Evolutionary conservation across 2,113 vertebrate genomes (phyloP).

Genomic region (Erythrolamprus reginae): DNA sequence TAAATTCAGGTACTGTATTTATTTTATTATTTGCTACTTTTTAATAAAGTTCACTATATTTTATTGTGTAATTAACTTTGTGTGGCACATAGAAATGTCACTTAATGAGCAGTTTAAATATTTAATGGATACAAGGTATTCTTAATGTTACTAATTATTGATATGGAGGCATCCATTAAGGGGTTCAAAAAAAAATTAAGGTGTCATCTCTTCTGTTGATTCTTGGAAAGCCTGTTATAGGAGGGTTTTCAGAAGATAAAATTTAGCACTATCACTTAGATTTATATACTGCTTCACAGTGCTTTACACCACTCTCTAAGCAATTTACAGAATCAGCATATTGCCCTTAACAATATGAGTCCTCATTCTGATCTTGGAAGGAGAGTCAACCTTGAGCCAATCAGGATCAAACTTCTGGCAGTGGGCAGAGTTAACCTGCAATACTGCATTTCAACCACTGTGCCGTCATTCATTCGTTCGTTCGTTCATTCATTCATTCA

Average conservation of each 20-base stretch:
- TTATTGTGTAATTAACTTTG: not conserved
- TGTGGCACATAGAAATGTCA: not conserved
- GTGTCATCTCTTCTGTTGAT: not conserved
- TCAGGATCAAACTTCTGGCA: not conserved
- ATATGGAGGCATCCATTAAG: not conserved
- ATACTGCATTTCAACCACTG: not conserved
- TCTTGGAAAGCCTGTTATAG: not conserved
- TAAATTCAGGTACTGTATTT: not conserved
- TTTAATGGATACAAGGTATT: not conserved
- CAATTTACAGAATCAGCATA: not conserved
- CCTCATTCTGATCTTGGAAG: not conserved
- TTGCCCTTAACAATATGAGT: not conserved
- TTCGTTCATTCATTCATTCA: too few species aligned
- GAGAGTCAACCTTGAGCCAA: not conserved
- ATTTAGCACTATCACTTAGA: not conserved
- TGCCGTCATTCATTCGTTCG: too few species aligned
- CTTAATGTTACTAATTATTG: not conserved
- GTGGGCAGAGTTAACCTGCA: not conserved
- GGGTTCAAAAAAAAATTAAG: not conserved
- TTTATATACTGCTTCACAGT: not conserved
- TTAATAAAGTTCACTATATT: not conserved
- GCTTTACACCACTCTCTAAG: not conserved
- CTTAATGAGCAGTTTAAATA: not conserved
- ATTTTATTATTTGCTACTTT: not conserved
- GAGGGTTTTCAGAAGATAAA: not conserved